Percentiles rank a stretch among this genome's conserved stretches.
Evolutionary conservation across 2,797 vertebrate species (phyloP).

Genomic region (Falco biarmicus): DNA sequence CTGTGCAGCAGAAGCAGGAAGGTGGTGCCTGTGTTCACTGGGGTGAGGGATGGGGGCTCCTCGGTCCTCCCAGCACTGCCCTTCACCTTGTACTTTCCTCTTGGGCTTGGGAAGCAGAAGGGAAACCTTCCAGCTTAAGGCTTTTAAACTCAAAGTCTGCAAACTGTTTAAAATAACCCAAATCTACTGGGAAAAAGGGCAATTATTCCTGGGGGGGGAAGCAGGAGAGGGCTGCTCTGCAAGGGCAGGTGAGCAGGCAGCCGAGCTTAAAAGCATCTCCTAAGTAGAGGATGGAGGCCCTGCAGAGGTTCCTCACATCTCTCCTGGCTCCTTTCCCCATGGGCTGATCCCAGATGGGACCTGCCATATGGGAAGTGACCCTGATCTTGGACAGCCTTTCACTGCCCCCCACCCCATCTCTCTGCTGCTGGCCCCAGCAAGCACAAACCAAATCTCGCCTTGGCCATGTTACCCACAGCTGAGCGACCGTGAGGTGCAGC

Average conservation of each 20-base stretch:
- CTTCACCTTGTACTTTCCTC: not conserved
- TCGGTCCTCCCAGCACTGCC: not conserved
- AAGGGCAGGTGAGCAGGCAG: not conserved
- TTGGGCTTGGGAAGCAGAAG: not conserved
- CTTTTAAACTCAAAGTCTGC: not conserved
- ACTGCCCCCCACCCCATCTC: rapidly evolving
- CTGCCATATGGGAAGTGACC: not conserved
- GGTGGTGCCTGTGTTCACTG: rapidly evolving
- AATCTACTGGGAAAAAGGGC: not conserved
- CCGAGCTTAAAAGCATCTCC: not conserved
- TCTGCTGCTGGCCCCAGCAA: not conserved
- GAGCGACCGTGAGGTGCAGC: not conserved
- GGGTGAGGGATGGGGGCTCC: not conserved
- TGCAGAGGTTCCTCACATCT: not conserved
- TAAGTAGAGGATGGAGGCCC: not conserved
- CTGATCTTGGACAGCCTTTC: not conserved
- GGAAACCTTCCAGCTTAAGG: not conserved
- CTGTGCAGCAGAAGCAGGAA: not conserved
- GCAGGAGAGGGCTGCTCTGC: not conserved
- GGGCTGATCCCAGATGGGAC: not conserved
- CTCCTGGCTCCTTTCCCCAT: not conserved
- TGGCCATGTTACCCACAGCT: not conserved
- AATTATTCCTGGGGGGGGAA: not conserved
- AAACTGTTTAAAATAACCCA: not conserved
- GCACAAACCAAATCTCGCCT: not conserved